Base-by-base conservation (phyloP, 2,888 invertebrate species). In the Agrotis exclamationis region DNA sequence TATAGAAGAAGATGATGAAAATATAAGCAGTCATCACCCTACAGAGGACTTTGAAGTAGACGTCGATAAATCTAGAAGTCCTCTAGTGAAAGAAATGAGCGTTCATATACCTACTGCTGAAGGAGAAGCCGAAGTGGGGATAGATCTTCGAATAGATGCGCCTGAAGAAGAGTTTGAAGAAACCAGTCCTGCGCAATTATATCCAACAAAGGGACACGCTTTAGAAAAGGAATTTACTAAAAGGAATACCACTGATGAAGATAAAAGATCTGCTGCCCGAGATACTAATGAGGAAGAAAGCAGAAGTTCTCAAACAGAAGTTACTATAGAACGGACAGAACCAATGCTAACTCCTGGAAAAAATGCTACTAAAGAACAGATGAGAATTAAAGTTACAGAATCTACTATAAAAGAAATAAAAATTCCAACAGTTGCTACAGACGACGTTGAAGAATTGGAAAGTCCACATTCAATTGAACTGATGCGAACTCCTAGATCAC, bases 401-500 rank as follows among this genome's bases (percentile, higher is more conserved):
- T 54, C 28, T n/a, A n/a, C 28, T 11, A 2, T 28, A 24, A 54
- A 16, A 70, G 28, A 39, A 51, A 28, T 0, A 0, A 20, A 9
- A 51, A 44, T 4, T n/a, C 4, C 39, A 20, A 13, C 24, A 50
- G 39, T 44, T 18, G 5, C 14, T 53, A 5, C 24, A 1, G 13
- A 47, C 0, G n/a, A 45, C 4, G 5, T 20, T 13, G 33, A 47
- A 24, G 22, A 20, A 39, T 53, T 16, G 24, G 22, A 3, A 39
- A 54, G 13, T 22, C n/a, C n/a, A n/a, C 16, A 22, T 44, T 2
- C 73, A n/a, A 48, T 74, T 18, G 74, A 74, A 73, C 16, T 13
- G 50, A 74, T 74, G 48, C 59, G 74, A 44, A 73, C 68, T 3
- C 65, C 65, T 9, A 54, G 56, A 20, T n/a, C 16, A 33, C 5